Base-by-base conservation (phyloP, 2,888 invertebrate species). In the Apodemia mormo region DNA sequence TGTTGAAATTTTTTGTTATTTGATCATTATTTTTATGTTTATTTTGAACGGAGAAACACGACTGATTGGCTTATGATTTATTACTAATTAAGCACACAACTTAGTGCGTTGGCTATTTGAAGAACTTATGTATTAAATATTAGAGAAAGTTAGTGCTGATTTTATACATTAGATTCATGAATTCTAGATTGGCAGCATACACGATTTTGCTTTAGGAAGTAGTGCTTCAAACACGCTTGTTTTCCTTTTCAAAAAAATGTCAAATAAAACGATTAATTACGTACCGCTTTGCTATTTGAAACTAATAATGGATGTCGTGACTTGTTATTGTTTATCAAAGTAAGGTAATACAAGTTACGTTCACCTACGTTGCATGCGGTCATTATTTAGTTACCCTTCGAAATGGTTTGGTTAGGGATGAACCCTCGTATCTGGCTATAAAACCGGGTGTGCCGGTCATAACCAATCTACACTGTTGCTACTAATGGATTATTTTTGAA, bases 381-480 rank as follows among this genome's bases (percentile, higher is more conserved):
- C 77, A 77, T 84, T 81, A 80, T 77, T 80, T 78, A 80, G 77
- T 78, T 79, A 81, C 85, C 85, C 86, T 78, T 78, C 66, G 71
- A 74, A 65, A 74, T 61, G 65, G 58, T 43, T 61, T 30, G 33
- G 65, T 75, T 78, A 83, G 88, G 90, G 90, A 83, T 80, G 81
- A 81, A 86, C 90, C 90, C 89, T 83, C 78, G 76, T 79, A 79
- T 76, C 77, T 77, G 72, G 72, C 79, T 77, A 81, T 84, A 84
- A 85, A 82, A 72, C 75, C 86, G 88, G 91, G 91, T 82, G 90
- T 84, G 88, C 80, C 81, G 77, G 80, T 82, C 81, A 88, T 89
- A 86, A 89, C 84, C 87, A 49, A 49, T 52, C 68, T 45, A 64
- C 64, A 49, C 30, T 64, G 68, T 49, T 58, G 30, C 66, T 61